Conservation (phyloP, 2,888 invertebrate genomes). For the Ctena decussata region DNA sequence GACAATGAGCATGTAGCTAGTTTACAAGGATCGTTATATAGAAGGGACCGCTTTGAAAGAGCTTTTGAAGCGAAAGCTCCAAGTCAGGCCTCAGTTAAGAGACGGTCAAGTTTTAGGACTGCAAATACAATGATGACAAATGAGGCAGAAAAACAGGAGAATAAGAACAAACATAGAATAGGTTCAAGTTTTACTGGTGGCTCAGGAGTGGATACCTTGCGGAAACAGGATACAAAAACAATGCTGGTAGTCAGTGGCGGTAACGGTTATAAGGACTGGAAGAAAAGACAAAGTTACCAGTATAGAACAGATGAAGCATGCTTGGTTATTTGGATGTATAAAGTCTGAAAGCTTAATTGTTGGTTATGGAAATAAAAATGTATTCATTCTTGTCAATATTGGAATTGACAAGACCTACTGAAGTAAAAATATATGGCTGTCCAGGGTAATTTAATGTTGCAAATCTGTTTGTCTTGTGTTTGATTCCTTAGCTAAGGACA, state of each 20-base stretch:
- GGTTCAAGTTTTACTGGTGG: slow-evolving; percentile 53
- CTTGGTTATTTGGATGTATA: slow-evolving; percentile 81
- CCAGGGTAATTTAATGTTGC: too few species aligned
- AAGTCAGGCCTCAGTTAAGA: slow-evolving; percentile 13
- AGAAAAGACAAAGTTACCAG: slow-evolving; percentile 45
- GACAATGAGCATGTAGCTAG: not conserved
- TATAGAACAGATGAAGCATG: slow-evolving; percentile 75
- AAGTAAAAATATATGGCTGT: too few species aligned
- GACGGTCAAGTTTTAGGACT: not conserved
- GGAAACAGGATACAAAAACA: slow-evolving; percentile 75
- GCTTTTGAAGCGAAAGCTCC: slow-evolving; percentile 25
- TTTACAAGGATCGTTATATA: slow-evolving; percentile 16
- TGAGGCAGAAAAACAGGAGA: not conserved
- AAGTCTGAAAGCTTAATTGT: slow-evolving; percentile 71
- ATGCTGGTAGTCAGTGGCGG: slow-evolving; percentile 84
- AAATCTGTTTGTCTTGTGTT: too few species aligned
- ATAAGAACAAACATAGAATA: slow-evolving; percentile 13
- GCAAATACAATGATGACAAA: not conserved
- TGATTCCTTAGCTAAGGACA: too few species aligned
- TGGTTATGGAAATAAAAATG: too few species aligned
- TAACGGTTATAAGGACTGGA: slow-evolving; percentile 83
- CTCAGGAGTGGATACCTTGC: slow-evolving; percentile 57
- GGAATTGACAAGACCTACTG: too few species aligned
- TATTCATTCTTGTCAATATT: too few species aligned
- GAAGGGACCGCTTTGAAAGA: slow-evolving; percentile 15